Conservation (phyloP, 2,113 vertebrate genomes). For the Odontesthes bonariensis region DNA sequence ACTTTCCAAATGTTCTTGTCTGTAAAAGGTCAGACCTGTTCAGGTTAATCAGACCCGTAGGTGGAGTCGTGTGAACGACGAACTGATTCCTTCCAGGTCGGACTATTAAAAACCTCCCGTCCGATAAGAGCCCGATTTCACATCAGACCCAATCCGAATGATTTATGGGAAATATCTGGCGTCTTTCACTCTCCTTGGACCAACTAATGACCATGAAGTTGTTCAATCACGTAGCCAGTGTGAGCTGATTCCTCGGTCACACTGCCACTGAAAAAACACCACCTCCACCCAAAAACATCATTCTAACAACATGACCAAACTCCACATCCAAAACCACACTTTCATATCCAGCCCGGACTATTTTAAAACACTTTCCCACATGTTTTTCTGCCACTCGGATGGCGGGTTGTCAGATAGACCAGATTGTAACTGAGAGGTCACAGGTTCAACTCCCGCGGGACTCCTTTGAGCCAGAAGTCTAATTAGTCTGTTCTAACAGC, state of each 20-base stretch:
- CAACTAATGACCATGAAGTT: slow-evolving; percentile 13
- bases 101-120: slow-evolving; percentile 23
- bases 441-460: slow-evolving; percentile 39
- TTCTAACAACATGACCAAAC: slow-evolving; percentile 34
- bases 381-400: not conserved
- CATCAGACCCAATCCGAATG: slow-evolving; percentile 37
- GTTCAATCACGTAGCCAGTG: slow-evolving; percentile 28
- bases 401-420: slow-evolving; percentile 26
- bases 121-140: slow-evolving; percentile 45
- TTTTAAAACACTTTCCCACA: slow-evolving; percentile 49
- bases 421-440: slow-evolving; percentile 31
- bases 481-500: slow-evolving; percentile 9
- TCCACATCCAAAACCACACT: slow-evolving; percentile 10
- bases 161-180: slow-evolving; percentile 68
- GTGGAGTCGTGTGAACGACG: no score
- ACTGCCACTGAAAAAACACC: slow-evolving; percentile 52
- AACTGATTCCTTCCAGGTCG: not conserved
- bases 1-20: no score
- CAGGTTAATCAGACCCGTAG: no score
- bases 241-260: slow-evolving; percentile 36
- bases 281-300: slow-evolving; percentile 46
- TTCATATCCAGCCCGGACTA: slow-evolving; percentile 23
- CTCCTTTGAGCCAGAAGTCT: slow-evolving; percentile 21
- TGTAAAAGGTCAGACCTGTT: no score
- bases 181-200: slow-evolving; percentile 39